Evolutionary conservation across 2,888 invertebrate genomes (phyloP).

Genomic region (Macroteleia sp.): DNA sequence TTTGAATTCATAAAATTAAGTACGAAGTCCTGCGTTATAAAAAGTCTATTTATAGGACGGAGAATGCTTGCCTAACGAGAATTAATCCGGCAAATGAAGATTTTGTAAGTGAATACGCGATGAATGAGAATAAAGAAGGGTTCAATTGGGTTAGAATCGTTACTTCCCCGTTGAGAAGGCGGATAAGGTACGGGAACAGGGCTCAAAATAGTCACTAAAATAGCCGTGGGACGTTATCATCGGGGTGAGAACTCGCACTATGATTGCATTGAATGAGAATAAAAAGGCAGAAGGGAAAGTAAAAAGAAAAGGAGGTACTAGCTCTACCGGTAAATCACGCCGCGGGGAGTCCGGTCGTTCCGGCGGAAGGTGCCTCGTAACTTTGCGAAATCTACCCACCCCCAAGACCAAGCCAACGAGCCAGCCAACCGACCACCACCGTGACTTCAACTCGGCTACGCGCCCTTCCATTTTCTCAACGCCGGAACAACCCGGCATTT

Average conservation of each 20-base stretch:
- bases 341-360: no score
- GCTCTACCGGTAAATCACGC: no score
- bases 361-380: no score
- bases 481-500: no score
- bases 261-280: conserved; percentile 64
- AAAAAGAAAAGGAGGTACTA: conserved; percentile 61
- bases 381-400: no score
- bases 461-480: no score
- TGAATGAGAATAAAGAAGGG: conserved; percentile 48
- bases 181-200: conserved; percentile 27
- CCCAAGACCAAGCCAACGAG: no score
- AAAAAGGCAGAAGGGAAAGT: conserved; percentile 60
- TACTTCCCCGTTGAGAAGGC: conserved; percentile 46
- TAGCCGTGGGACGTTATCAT: conserved; percentile 58
- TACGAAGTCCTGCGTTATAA: no score
- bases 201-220: conserved; percentile 48
- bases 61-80: conserved; percentile 35
- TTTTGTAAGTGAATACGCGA: conserved; percentile 32
- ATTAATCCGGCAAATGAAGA: conserved; percentile 53
- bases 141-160: conserved; percentile 52
- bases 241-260: conserved; percentile 60
- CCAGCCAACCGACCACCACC: no score
- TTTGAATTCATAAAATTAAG: no score
- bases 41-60: background rate
- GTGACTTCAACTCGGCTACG: no score